These are phyloP conservation scores for Dioctria linearis DNA, from an alignment of 2,888 invertebrate species.

Conservation along the genomic window DNA sequence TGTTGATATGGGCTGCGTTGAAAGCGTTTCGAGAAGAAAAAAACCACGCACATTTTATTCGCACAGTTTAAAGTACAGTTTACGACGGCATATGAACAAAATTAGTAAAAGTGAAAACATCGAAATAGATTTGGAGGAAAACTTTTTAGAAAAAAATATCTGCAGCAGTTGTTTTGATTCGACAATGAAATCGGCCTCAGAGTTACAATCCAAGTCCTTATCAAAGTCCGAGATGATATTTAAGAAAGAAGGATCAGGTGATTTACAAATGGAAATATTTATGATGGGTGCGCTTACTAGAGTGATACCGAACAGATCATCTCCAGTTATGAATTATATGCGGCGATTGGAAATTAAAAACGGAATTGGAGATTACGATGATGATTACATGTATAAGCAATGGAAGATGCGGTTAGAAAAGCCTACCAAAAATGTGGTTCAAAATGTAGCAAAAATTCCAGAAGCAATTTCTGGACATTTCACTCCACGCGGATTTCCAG, in stretches of 20 bases:
- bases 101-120: background rate
- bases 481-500: conserved; percentile 9
- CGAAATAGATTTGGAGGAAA: background rate
- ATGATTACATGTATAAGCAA: background rate
- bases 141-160: background rate
- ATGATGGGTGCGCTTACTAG: conserved; percentile 65
- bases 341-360: background rate
- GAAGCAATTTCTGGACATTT: conserved; percentile 32
- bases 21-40: background rate
- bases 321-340: conserved; percentile 61
- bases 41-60: background rate
- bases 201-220: background rate
- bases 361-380: background rate
- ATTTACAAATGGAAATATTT: conserved; percentile 69
- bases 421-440: background rate
- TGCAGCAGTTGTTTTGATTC: background rate
- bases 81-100: background rate
- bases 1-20: background rate
- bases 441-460: conserved; percentile 23
- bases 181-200: background rate
- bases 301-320: conserved; percentile 67
- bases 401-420: conserved; percentile 29
- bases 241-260: conserved; percentile 28
- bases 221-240: no score
- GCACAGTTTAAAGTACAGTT: background rate